These are phyloP conservation scores for Orussus abietinus DNA, from an alignment of 1,140 invertebrate species.

Conservation along the genomic window DNA sequence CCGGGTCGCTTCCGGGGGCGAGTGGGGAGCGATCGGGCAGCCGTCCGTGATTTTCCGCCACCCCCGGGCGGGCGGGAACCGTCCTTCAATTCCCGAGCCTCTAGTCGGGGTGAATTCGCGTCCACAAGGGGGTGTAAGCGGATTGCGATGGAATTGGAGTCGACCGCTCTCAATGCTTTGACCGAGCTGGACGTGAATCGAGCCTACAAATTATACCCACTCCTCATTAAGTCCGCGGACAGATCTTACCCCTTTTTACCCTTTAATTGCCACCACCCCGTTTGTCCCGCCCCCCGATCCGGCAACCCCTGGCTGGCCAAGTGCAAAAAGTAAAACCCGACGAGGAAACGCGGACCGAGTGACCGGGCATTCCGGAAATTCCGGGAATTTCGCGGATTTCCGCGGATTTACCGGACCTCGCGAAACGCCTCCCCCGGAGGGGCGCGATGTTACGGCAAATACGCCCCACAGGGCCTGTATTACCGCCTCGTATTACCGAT, in stretches of 20 bases:
- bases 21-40: constrained; percentile 11
- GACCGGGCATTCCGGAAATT: too few species aligned
- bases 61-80: not conserved
- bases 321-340: constrained; percentile 30
- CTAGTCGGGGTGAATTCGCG: not conserved
- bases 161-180: constrained; percentile 31
- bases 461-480: too few species aligned
- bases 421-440: too few species aligned
- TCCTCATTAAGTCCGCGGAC: not conserved
- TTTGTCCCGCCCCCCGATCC: too few species aligned
- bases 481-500: too few species aligned
- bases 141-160: constrained; percentile 43
- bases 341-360: constrained; percentile 25
- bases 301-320: too few species aligned
- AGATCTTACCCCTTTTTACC: constrained; percentile 30
- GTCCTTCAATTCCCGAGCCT: not conserved
- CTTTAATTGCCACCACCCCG: constrained; percentile 33
- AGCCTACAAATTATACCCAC: constrained; percentile 29
- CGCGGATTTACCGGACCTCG: too few species aligned
- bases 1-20: not conserved
- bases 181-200: constrained; percentile 15
- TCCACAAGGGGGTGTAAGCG: constrained; percentile 29
- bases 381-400: too few species aligned
- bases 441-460: too few species aligned
- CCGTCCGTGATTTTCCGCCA: not conserved